Evolutionary conservation across 2,888 invertebrate genomes (phyloP), one percentile per base, ranked within the genome.

Genomic region (Tetranychus truncatus): DNA sequence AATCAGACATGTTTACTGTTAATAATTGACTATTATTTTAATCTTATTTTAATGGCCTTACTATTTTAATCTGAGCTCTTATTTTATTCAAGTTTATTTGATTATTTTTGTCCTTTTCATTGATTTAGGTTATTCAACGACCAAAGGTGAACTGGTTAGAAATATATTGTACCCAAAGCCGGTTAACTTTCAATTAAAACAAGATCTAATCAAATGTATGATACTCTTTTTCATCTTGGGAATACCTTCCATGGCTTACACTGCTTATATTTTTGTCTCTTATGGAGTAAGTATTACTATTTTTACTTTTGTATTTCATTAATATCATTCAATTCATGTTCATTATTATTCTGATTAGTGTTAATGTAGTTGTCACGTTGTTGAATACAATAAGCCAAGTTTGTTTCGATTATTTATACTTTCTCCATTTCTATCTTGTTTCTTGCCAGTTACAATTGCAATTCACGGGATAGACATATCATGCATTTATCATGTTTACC

Each of bases 131-230:
- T 89, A 89, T 80, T 86, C 88, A 80, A 91, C 91, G 0, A 87
- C 88, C 18, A 90, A 90, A 83, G 91, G 91, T 76, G 87, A 88
- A 79, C 83, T 91, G 45, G 88, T 91, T 65, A 88, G 89, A 78
- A 89, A 90, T 78, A 91, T 91, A 79, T 82, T 91, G 72, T 91
- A 88, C 81, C 91, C 91, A 0, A 88, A 89, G 78, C 88, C 88
- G 6, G 87, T 89, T 21, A 89, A 88, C 78, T 88, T 90, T 81
- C 88, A 89, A 81, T 89, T 91, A 81, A 90, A 91, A 81, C 87
- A 86, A 79, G 91, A 91, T 81, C 79, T 81, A 65, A 77, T 81
- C 66, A 80, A 80, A 76, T 79, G 80, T 74, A 79, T 81, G 74
- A 76, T 78, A 6, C 75, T 80, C 24, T 81, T 81, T 77, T 78